Conservation (phyloP, 2,113 vertebrate species). For the Saguinus midas region DNA sequence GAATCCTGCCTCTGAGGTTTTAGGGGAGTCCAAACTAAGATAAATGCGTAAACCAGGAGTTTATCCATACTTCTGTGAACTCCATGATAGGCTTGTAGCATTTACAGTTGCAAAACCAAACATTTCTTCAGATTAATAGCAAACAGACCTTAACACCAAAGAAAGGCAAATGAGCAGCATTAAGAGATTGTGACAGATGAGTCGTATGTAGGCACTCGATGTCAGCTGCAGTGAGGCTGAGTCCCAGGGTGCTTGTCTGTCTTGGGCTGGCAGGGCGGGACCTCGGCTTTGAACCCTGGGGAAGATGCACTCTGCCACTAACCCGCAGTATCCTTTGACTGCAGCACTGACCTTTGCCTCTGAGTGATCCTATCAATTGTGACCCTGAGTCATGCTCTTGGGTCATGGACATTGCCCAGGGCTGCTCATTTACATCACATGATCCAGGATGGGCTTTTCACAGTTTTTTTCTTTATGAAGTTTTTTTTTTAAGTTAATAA, state of each 20-base stretch:
- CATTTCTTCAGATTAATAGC: not conserved
- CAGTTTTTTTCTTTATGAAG: not conserved
- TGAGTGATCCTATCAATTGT: not conserved
- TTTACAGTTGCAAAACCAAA: not conserved
- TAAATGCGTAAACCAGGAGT: rapidly evolving
- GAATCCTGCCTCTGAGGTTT: not conserved
- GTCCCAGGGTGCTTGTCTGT: not conserved
- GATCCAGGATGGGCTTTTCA: no score
- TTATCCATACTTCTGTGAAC: not conserved
- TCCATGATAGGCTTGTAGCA: not conserved
- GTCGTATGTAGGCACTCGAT: not conserved
- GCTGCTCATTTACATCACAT: not conserved
- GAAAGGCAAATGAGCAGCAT: no score
- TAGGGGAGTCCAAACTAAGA: not conserved
- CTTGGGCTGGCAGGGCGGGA: not conserved
- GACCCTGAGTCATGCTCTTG: not conserved
- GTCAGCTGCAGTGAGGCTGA: not conserved
- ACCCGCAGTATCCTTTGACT: not conserved
- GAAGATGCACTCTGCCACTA: rapidly evolving
- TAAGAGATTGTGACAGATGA: no score
- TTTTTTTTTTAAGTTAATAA: not conserved
- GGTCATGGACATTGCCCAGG: not conserved
- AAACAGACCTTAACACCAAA: not conserved
- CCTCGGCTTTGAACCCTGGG: not conserved
- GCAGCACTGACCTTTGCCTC: not conserved